phyloP scores from a whole-genome alignment of 2,888 invertebrate species.

The Mimachlamys varia region DNA sequence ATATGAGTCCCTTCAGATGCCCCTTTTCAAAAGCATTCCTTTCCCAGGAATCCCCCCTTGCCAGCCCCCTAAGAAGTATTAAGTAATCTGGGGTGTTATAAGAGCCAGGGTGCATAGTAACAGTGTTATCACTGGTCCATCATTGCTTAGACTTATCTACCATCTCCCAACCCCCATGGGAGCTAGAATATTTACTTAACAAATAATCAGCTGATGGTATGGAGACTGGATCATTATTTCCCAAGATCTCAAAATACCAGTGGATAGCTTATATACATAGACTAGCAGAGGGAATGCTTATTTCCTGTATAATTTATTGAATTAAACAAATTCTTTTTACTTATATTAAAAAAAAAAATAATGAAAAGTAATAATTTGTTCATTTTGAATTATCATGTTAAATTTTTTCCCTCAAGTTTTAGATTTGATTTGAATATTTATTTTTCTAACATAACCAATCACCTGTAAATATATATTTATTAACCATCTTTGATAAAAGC shows the following conservation, averaged over 20 bases:
- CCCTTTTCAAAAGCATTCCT: not conserved
- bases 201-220: not conserved
- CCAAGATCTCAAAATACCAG: not conserved
- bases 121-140: not conserved
- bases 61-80: conserved; percentile 4
- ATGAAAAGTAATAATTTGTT: too few relatives aligned
- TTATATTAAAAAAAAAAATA: too few relatives aligned
- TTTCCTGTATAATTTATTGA: not conserved
- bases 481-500: too few relatives aligned
- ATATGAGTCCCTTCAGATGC: not conserved
- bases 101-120: not conserved
- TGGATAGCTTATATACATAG: not conserved
- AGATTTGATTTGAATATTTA: too few relatives aligned
- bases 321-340: too few relatives aligned
- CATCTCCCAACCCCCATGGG: not conserved
- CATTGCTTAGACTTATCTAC: not conserved
- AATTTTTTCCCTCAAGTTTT: too few relatives aligned
- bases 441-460: not conserved
- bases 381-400: too few relatives aligned
- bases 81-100: conserved; percentile 3
- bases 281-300: not conserved
- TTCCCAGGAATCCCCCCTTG: not conserved
- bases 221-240: not conserved
- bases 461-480: not conserved
- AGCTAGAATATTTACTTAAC: not conserved